Evolutionary conservation across 2,113 vertebrate genomes (phyloP).

Genomic region (Prunella fulvescens): DNA sequence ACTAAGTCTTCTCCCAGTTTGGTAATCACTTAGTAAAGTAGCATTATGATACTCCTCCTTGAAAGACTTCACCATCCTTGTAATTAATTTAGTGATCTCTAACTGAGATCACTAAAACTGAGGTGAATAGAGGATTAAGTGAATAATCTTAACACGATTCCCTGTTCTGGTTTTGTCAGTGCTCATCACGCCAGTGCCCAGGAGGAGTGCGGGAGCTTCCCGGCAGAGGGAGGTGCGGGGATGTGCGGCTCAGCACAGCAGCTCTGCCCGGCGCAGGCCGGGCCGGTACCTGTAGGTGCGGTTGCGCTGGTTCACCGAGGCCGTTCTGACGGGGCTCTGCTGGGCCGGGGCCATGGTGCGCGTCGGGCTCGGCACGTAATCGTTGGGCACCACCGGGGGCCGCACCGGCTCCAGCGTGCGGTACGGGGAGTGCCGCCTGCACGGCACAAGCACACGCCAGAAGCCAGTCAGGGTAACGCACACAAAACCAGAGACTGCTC

Average conservation of each 20-base stretch:
- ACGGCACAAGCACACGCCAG: constrained; percentile 63
- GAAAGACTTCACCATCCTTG: background rate
- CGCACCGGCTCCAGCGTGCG: constrained; percentile 98
- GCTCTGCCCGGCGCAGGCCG: background rate
- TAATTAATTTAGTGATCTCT: background rate
- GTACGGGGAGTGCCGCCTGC: constrained; percentile 98
- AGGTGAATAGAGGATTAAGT: background rate
- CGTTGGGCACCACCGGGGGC: constrained; percentile 98
- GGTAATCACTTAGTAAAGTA: background rate
- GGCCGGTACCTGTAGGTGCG: constrained; percentile 96
- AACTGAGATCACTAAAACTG: background rate
- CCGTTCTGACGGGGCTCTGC: constrained; percentile 95
- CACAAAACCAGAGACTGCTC: background rate
- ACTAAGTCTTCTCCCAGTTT: background rate
- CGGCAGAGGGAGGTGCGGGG: background rate
- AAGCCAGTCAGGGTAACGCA: background rate
- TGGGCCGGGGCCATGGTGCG: constrained; percentile 91
- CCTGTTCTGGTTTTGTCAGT: background rate
- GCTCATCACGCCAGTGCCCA: background rate
- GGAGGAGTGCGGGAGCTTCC: background rate
- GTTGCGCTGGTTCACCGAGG: constrained; percentile 98
- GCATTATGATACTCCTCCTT: background rate
- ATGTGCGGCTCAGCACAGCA: background rate
- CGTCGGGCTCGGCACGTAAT: constrained; percentile 98
- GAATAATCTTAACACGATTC: background rate